Conservation (phyloP, 2,888 invertebrate species). For the Drosophila subsilvestris region DNA sequence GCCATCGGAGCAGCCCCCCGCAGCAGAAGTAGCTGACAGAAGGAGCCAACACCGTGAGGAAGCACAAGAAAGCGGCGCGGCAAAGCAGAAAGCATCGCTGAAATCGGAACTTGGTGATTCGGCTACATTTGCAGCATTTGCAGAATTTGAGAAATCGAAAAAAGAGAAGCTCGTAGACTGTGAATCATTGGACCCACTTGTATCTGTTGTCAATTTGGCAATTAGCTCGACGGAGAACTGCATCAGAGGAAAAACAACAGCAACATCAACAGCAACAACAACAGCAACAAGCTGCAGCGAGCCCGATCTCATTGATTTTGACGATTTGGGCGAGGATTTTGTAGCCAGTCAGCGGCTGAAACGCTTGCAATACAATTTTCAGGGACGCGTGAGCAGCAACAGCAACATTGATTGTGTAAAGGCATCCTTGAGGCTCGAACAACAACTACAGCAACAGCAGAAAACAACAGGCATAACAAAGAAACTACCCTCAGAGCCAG, state of each 20-base stretch:
- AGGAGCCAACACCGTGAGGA: neutral
- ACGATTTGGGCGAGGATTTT: conserved; percentile 74
- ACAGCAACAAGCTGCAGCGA: conserved; percentile 67
- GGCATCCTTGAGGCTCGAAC: conserved; percentile 68
- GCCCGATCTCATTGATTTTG: conserved; percentile 74
- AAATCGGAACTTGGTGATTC: neutral
- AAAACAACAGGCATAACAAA: conserved; percentile 54
- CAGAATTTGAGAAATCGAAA: neutral
- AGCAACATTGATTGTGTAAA: conserved; percentile 66
- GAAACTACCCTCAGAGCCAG: conserved; percentile 61
- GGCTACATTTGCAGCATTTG: conserved; percentile 12
- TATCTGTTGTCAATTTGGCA: neutral
- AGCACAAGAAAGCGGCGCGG: neutral
- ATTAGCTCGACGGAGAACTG: neutral
- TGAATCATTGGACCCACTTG: conserved; percentile 15
- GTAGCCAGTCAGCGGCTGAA: conserved; percentile 85
- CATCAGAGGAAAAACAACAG: conserved; percentile 1
- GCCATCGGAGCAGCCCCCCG: neutral
- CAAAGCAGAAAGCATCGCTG: neutral
- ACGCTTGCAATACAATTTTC: conserved; percentile 84
- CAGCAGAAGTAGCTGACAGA: neutral
- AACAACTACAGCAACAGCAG: conserved; percentile 39
- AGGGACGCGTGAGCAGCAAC: conserved; percentile 71
- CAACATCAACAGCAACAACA: conserved; percentile 16
- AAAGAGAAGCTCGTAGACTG: conserved; percentile 30